A percentile compares a stretch with the other conserved stretches of the same genome.
These are phyloP conservation scores for Austrofundulus limnaeus DNA, from an alignment of 2,113 vertebrate species.

Conservation along the genomic window DNA sequence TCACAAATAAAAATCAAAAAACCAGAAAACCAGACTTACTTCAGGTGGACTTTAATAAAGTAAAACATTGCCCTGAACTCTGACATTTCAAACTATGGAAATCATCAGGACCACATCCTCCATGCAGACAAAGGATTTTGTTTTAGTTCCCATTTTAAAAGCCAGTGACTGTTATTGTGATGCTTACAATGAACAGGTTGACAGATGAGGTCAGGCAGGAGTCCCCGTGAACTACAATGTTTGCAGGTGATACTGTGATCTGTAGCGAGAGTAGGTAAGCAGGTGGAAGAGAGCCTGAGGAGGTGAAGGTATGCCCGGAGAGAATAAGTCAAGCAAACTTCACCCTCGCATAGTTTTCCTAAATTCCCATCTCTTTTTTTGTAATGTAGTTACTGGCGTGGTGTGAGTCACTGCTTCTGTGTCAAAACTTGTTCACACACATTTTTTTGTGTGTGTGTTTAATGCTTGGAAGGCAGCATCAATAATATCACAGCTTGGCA, in stretches of 20 bases:
- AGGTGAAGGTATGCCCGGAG: not conserved
- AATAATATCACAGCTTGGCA: not conserved
- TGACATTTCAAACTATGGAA: not conserved
- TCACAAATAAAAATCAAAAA: too few species aligned
- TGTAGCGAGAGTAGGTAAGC: too few species aligned
- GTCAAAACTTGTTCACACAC: constrained; percentile 8
- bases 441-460: too few species aligned
- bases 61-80: not conserved
- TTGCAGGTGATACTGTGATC: too few species aligned
- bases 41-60: not conserved
- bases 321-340: not conserved
- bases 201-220: too few species aligned
- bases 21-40: not conserved
- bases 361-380: not conserved
- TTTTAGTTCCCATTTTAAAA: not conserved
- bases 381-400: not conserved
- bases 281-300: too few species aligned
- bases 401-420: not conserved
- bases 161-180: not conserved
- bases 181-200: too few species aligned
- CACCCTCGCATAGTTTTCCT: not conserved
- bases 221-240: too few species aligned
- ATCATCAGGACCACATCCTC: not conserved
- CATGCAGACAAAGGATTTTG: not conserved
- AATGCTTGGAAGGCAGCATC: not conserved